phyloP scores from a whole-genome alignment of 2,797 vertebrate species.

The Lemur catta region DNA sequence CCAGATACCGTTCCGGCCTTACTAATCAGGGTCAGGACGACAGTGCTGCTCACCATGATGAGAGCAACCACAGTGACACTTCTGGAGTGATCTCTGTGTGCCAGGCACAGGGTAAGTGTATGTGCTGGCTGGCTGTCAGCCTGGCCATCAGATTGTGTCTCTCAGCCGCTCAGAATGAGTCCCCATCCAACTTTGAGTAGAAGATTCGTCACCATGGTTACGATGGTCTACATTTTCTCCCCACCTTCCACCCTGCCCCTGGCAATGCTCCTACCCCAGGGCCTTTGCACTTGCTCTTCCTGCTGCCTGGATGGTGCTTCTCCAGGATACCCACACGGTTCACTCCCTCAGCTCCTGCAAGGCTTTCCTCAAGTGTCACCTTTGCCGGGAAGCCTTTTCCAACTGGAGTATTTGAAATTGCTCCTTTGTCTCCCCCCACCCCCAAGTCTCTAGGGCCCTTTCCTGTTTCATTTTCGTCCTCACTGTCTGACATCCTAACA shows the following conservation, averaged over 20 bases:
- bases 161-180: rapidly evolving
- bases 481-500: rapidly evolving
- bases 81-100: rapidly evolving
- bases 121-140: rapidly evolving
- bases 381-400: neutral
- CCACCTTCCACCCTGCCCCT: rapidly evolving
- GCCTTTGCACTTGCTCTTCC: neutral
- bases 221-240: rapidly evolving
- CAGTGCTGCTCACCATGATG: rapidly evolving
- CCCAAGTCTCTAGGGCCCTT: too few relatives aligned
- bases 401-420: neutral
- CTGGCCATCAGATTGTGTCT: rapidly evolving
- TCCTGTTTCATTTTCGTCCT: neutral
- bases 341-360: neutral
- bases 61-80: rapidly evolving
- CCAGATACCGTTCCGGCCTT: rapidly evolving
- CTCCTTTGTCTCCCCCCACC: rapidly evolving
- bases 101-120: rapidly evolving
- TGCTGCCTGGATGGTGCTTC: neutral
- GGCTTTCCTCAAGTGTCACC: neutral
- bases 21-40: rapidly evolving
- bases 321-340: rapidly evolving
- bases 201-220: neutral
- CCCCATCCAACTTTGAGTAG: neutral
- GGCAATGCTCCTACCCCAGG: neutral